Conservation (phyloP, 2,797 vertebrate species). For the Holocentrus rufus region DNA sequence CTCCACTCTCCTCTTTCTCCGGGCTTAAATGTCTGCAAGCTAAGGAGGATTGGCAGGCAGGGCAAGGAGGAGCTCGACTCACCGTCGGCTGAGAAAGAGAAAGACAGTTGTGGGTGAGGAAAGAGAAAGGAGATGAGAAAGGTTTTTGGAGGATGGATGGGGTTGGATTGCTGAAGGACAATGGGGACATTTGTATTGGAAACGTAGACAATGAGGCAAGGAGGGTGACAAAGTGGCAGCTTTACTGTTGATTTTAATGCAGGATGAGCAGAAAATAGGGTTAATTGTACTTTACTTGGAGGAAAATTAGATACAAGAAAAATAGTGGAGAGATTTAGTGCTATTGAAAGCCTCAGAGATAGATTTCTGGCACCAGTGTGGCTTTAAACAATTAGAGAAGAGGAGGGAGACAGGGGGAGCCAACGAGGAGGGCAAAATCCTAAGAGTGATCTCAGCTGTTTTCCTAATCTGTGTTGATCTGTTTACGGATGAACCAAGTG, state of each 20-base stretch:
- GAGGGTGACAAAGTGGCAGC: not conserved
- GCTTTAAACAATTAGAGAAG: slow-evolving; percentile 13
- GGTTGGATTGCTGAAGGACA: not conserved
- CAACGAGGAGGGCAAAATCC: slow-evolving; percentile 19
- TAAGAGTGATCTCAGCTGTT: slow-evolving; percentile 28
- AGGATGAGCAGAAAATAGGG: not conserved
- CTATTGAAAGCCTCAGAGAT: not conserved
- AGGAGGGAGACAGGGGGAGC: slow-evolving; percentile 1
- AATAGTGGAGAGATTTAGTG: no score
- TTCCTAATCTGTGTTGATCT: slow-evolving; percentile 66
- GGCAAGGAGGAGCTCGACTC: slow-evolving; percentile 32
- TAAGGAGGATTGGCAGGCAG: slow-evolving; percentile 48
- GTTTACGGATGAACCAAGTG: slow-evolving; percentile 45
- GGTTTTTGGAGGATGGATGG: not conserved
- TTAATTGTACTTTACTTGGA: not conserved
- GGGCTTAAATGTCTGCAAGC: slow-evolving; percentile 34
- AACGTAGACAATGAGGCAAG: not conserved
- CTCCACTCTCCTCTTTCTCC: slow-evolving; percentile 44
- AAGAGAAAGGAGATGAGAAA: slow-evolving; percentile 12
- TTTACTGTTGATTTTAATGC: not conserved
- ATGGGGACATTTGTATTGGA: not conserved
- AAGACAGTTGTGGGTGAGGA: slow-evolving; percentile 27
- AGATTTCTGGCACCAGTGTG: not conserved
- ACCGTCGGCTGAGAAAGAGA: not conserved
- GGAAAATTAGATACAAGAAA: slow-evolving; percentile 1